phyloP scores from a whole-genome alignment of 2,797 vertebrate genomes.

The Babyrousa celebensis region DNA sequence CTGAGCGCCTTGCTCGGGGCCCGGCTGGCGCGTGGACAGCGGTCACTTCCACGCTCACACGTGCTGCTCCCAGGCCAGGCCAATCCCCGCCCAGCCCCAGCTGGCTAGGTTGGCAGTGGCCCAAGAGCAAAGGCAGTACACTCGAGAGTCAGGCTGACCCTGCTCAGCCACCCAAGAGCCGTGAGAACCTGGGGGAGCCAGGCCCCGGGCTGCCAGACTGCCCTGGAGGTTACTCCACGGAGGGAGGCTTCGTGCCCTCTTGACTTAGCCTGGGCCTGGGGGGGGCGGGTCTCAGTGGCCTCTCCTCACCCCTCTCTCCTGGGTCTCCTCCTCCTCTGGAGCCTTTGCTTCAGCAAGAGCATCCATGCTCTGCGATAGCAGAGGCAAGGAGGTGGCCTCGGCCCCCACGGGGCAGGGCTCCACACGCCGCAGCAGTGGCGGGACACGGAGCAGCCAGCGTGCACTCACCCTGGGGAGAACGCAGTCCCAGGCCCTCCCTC shows the following conservation, averaged over 20 bases:
- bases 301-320: background rate
- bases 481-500: fast-evolving
- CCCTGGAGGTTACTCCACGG: background rate
- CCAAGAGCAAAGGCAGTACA: background rate
- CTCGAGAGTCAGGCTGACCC: background rate
- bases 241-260: background rate
- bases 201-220: fast-evolving
- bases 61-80: fast-evolving
- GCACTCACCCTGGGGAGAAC: too few relatives aligned
- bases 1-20: background rate
- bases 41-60: fast-evolving
- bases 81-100: fast-evolving
- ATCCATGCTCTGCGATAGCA: fast-evolving
- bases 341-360: background rate
- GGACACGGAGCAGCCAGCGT: too few relatives aligned
- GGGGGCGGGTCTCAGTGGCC: background rate
- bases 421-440: fast-evolving
- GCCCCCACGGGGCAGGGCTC: background rate
- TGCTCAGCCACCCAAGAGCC: fast-evolving
- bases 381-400: fast-evolving
- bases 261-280: background rate
- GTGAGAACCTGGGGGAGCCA: fast-evolving
- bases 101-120: background rate
- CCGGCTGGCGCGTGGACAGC: background rate
- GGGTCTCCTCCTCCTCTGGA: fast-evolving